A percentile compares a stretch with the other conserved stretches of the same genome.
These are phyloP conservation scores for Miniopterus natalensis DNA, from an alignment of 2,113 vertebrate genomes.

Conservation along the genomic window DNA sequence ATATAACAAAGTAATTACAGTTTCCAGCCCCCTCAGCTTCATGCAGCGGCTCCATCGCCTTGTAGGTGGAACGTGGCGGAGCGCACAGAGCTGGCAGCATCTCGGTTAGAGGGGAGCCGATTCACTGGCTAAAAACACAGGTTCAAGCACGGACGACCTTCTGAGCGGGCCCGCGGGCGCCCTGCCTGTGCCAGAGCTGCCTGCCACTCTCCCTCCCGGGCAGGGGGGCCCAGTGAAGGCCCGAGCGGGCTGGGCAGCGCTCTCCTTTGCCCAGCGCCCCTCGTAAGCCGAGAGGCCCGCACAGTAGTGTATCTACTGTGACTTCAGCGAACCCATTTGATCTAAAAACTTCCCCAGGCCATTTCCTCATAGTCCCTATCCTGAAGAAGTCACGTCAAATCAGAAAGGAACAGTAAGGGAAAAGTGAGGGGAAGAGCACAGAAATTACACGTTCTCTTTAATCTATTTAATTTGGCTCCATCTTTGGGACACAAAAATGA, in stretches of 20 bases:
- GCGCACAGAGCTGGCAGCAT: not conserved
- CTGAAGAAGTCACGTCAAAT: not conserved
- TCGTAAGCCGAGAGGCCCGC: not conserved
- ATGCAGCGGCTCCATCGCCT: constrained; percentile 10
- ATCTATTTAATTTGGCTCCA: not conserved
- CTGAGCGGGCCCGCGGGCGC: not conserved
- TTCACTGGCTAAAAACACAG: not conserved
- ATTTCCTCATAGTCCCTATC: not conserved
- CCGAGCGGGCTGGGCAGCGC: too few species aligned
- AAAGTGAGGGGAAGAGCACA: not conserved
- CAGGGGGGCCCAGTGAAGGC: not conserved
- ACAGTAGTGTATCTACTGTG: not conserved
- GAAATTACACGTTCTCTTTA: not conserved
- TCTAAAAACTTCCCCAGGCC: not conserved
- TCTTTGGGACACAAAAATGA: not conserved
- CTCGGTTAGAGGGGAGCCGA: not conserved
- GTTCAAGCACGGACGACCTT: not conserved
- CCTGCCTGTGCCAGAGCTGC: too few species aligned
- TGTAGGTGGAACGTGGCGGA: not conserved
- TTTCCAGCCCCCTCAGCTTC: not conserved
- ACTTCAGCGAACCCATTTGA: not conserved
- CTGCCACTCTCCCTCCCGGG: not conserved
- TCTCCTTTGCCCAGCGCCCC: not conserved
- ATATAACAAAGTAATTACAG: constrained; percentile 15
- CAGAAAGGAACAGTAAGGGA: not conserved